Evolutionary conservation across 2,113 vertebrate genomes (phyloP), one percentile per base, ranked within the genome.

Genomic region (Thalassarche chlororhynchos): DNA sequence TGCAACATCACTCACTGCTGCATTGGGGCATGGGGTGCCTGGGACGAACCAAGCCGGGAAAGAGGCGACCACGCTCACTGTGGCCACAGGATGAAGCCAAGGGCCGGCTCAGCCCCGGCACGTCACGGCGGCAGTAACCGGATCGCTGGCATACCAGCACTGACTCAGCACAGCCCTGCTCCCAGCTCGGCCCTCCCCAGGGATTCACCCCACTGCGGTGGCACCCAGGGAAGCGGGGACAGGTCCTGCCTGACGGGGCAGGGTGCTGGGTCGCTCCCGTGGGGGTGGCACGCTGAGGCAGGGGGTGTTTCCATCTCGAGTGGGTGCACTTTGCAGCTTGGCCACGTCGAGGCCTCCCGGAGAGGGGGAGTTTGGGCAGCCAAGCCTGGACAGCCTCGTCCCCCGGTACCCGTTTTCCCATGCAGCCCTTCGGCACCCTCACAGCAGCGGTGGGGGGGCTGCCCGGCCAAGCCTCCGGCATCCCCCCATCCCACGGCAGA

Each of bases 161-260:
- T 97, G 96, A 97, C 94, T 96, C 96, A 97, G 94, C 96, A 68
- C 7, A 8, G 87, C 78, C 91, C 49, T 0, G 69, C 78, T 89
- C 72, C 77, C 66, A 7, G 84, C 91, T 83, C 20, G 9, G 85
- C 96, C 86, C 96, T 94, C 86, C 79, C 47, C 75, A 10, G 83
- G 55, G 95, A 62, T 66, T 85, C 79, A 17, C 66, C 34, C 28
- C 1, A 6, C 79, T n/a, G 40, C 1, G 10, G 36, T 44, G 93
- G 70, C 93, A 76, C 89, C 89, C 89, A 15, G 79, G 32, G 61
- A 12, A 93, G 82, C 11, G 9, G 76, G 84, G 78, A 94, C 92
- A 90, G 90, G 94, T 93, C 94, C 88, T 69, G 82, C 95, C 61
- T 64, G 94, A 6, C 2, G 24, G 82, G 87, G 17, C 83, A 75